Conservation (phyloP, 2,888 invertebrate species). For the Drosophila ochracea region DNA sequence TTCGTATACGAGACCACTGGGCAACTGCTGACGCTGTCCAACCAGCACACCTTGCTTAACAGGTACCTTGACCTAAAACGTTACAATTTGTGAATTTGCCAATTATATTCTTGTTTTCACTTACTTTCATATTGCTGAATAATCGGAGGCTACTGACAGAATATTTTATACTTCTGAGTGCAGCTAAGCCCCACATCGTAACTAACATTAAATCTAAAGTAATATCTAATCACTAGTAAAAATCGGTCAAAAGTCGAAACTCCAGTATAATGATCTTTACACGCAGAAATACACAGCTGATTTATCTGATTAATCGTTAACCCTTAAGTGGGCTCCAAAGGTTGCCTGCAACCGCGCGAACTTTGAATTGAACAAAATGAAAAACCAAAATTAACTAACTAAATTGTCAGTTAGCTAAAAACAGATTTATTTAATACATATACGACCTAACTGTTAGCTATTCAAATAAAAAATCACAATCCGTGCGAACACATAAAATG, state of each 20-base stretch:
- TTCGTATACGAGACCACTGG: slow-evolving; percentile 85
- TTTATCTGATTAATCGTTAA: slow-evolving; percentile 32
- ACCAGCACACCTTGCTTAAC: slow-evolving; percentile 86
- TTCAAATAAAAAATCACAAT: background rate
- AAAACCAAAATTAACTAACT: background rate
- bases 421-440: background rate
- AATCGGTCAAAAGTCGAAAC: background rate
- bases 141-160: slow-evolving; percentile 21
- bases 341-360: background rate
- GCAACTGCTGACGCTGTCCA: slow-evolving; percentile 84
- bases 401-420: background rate
- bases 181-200: slow-evolving; percentile 25
- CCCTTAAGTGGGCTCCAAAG: slow-evolving; percentile 17
- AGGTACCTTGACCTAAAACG: slow-evolving; percentile 71
- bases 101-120: background rate
- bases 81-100: background rate
- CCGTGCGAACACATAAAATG: background rate
- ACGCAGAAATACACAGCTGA: slow-evolving; percentile 44
- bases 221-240: slow-evolving; percentile 25
- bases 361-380: background rate
- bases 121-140: slow-evolving; percentile 62
- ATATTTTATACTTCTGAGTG: slow-evolving; percentile 9
- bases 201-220: background rate
- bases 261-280: slow-evolving; percentile 27
- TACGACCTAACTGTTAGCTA: background rate